A percentile compares a stretch with the other conserved stretches of the same genome.
These are phyloP conservation scores for Rhynchotus rufescens DNA, from an alignment of 2,797 vertebrate species.

Conservation along the genomic window DNA sequence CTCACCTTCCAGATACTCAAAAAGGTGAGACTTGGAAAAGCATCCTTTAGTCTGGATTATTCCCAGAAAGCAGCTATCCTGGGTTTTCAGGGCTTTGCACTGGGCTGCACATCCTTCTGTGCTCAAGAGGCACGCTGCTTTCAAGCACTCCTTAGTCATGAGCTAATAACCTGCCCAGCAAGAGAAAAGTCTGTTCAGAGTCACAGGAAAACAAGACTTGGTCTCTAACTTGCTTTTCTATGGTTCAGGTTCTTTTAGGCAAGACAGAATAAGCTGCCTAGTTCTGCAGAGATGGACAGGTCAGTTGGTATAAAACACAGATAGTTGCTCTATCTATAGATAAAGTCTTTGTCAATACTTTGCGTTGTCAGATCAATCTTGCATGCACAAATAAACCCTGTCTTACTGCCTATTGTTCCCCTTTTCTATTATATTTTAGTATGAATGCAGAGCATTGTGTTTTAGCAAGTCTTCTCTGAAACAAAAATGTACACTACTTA, in stretches of 20 bases:
- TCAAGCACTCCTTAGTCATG: neutral
- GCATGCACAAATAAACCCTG: neutral
- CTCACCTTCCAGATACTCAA: neutral
- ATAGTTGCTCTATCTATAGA: neutral
- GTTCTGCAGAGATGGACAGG: neutral
- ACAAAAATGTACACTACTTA: neutral
- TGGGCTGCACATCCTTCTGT: neutral
- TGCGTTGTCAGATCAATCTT: neutral
- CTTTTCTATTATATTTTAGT: neutral
- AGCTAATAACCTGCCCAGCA: neutral
- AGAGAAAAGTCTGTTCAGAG: neutral
- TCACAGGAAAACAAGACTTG: neutral
- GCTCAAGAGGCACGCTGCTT: neutral
- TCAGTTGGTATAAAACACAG: neutral
- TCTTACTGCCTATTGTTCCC: neutral
- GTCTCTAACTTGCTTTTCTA: neutral
- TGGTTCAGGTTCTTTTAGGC: neutral
- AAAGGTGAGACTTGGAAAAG: neutral
- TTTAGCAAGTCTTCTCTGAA: neutral
- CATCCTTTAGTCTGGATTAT: neutral
- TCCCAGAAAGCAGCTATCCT: neutral
- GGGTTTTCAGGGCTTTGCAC: neutral
- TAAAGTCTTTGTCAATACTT: neutral
- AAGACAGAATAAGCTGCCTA: neutral
- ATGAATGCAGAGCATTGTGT: neutral